Percentiles rank a stretch among this genome's conserved stretches.
Conservation (phyloP, 2,888 invertebrate genomes). For the Trypoxylon attenuatum region DNA sequence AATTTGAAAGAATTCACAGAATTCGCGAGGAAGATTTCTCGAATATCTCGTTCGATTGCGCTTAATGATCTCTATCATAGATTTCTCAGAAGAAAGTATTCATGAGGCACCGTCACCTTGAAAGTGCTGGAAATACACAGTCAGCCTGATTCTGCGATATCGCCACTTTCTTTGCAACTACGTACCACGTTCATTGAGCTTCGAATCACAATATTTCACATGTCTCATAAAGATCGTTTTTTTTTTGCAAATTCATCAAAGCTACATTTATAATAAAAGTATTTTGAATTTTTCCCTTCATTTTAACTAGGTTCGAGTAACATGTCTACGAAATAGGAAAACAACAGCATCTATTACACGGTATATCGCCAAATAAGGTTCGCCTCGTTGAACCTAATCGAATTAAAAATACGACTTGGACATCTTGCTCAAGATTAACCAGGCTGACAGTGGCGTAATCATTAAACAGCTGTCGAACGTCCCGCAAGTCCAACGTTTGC, state of each 20-base stretch:
- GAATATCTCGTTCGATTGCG: not conserved
- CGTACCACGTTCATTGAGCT: not conserved
- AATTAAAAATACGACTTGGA: not conserved
- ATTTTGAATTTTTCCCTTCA: too few relatives aligned
- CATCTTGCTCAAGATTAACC: not conserved
- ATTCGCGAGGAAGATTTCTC: too few relatives aligned
- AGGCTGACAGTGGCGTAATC: not conserved
- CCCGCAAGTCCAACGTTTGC: not conserved
- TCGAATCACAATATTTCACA: too few relatives aligned
- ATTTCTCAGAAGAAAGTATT: slow-evolving; percentile 26
- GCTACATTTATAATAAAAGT: too few relatives aligned
- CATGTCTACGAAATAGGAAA: too few relatives aligned
- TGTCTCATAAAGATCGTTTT: too few relatives aligned
- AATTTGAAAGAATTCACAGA: too few relatives aligned
- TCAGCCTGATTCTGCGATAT: not conserved
- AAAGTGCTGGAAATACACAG: slow-evolving; percentile 21
- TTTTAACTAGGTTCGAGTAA: too few relatives aligned
- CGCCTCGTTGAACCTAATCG: not conserved
- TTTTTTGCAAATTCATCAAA: too few relatives aligned
- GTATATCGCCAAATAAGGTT: not conserved
- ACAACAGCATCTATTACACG: not conserved
- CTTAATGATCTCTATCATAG: slow-evolving; percentile 1
- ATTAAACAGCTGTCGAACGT: not conserved
- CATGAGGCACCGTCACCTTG: slow-evolving; percentile 25
- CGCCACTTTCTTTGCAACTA: slow-evolving; percentile 21